A percentile compares a stretch with the other conserved stretches of the same genome.
These are phyloP conservation scores for Drosophila quadrilineata DNA, from an alignment of 1,140 invertebrate genomes.

Conservation along the genomic window DNA sequence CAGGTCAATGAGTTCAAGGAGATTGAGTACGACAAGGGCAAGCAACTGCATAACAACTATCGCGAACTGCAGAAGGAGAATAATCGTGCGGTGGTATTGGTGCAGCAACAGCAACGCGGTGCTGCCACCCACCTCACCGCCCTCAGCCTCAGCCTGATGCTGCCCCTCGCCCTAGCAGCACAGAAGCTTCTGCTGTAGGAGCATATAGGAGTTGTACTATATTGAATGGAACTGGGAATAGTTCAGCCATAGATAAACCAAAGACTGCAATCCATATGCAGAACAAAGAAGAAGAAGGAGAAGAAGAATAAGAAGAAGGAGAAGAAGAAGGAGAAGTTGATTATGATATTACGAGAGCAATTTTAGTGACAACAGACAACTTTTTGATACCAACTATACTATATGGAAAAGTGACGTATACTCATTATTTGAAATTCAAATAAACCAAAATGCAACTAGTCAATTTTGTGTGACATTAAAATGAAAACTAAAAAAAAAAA, in stretches of 20 bases:
- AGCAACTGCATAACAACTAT: constrained; percentile 81
- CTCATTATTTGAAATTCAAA: constrained; percentile 65
- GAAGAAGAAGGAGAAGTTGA: background rate
- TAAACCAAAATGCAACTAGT: constrained; percentile 1
- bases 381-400: constrained; percentile 31
- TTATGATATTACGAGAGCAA: constrained; percentile 22
- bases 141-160: constrained; percentile 1
- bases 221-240: background rate
- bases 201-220: no score
- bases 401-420: constrained; percentile 60
- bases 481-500: constrained; percentile 36
- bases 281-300: constrained; percentile 27
- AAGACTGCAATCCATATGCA: constrained; percentile 46
- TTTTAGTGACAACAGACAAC: constrained; percentile 48
- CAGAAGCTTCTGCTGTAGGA: constrained; percentile 46
- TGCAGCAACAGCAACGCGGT: constrained; percentile 24
- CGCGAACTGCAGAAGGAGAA: constrained; percentile 81
- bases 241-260: constrained; percentile 52
- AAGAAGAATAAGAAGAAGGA: background rate
- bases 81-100: constrained; percentile 67
- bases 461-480: constrained; percentile 17
- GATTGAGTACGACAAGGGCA: constrained; percentile 75
- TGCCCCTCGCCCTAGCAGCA: constrained; percentile 22
- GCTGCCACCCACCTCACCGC: constrained; percentile 8
- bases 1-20: constrained; percentile 82